Conservation (phyloP, 2,888 invertebrate species). For the Sesia apiformis region DNA sequence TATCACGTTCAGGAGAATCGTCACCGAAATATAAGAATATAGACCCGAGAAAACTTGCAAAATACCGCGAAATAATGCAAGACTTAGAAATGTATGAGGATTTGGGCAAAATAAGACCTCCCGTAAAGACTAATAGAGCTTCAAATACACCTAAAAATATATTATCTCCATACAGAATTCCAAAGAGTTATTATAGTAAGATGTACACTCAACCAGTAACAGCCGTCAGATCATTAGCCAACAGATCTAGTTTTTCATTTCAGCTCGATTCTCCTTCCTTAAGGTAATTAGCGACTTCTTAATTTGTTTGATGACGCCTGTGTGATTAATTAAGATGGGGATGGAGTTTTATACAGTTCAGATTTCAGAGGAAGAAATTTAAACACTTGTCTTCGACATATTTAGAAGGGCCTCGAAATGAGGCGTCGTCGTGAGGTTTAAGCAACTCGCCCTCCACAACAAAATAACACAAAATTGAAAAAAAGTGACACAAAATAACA, state of each 20-base stretch:
- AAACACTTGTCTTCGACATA: too few species aligned
- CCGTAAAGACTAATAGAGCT: conserved; percentile 44
- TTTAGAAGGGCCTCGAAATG: too few species aligned
- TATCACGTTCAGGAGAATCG: conserved; percentile 5
- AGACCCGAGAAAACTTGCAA: conserved; percentile 35
- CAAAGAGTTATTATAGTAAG: background rate
- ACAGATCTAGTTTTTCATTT: background rate
- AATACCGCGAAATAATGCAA: conserved; percentile 53
- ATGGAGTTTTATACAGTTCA: too few species aligned
- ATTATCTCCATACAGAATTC: conserved; percentile 1
- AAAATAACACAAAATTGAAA: too few species aligned
- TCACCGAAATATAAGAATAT: conserved; percentile 1
- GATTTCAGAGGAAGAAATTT: too few species aligned
- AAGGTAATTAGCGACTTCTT: too few species aligned
- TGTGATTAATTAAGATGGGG: too few species aligned
- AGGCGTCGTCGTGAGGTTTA: too few species aligned
- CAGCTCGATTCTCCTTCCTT: background rate
- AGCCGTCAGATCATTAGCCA: background rate
- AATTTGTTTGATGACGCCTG: too few species aligned
- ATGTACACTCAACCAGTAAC: background rate
- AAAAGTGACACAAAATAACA: too few species aligned
- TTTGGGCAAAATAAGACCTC: conserved; percentile 30
- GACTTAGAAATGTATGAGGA: conserved; percentile 42
- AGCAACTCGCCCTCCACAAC: too few species aligned
- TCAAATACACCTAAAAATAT: conserved; percentile 41